phyloP scores from a whole-genome alignment of 2,113 vertebrate species.

The Uropsilus gracilis region DNA sequence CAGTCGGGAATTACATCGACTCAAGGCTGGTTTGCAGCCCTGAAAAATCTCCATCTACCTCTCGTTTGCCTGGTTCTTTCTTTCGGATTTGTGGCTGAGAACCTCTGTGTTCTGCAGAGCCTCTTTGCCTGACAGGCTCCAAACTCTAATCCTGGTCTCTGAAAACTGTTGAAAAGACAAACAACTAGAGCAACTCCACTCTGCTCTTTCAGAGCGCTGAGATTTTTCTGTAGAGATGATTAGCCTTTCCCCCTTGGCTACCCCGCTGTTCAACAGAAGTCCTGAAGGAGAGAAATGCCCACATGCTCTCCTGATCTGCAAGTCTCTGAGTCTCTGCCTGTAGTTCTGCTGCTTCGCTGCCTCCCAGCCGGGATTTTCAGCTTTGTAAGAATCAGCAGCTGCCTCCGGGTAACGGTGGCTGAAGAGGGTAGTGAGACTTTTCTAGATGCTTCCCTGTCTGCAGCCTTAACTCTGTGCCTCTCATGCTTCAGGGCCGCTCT shows the following conservation, averaged over 20 bases:
- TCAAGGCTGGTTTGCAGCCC: not conserved
- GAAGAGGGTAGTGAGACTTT: not conserved
- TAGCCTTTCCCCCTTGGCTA: not conserved
- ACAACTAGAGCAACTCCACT: not conserved
- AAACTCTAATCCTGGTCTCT: conserved; percentile 10
- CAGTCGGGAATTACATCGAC: not conserved
- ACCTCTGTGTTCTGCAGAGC: not conserved
- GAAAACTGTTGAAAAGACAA: not conserved
- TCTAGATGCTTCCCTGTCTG: not conserved
- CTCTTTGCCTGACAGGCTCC: not conserved
- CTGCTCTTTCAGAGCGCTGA: too few species aligned
- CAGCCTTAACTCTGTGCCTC: not conserved
- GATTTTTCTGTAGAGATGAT: too few species aligned
- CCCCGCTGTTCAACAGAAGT: not conserved
- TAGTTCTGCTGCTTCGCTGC: not conserved
- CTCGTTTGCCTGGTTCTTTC: not conserved
- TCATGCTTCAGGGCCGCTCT: not conserved
- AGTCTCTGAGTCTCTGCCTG: not conserved
- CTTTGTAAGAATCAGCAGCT: not conserved
- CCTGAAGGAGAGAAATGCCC: not conserved
- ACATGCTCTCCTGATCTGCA: not conserved
- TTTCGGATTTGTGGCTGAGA: not conserved
- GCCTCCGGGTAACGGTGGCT: not conserved
- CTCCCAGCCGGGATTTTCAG: not conserved
- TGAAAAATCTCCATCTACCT: not conserved